Conservation (phyloP, 2,888 invertebrate genomes). For the Flexamia atlantica region DNA sequence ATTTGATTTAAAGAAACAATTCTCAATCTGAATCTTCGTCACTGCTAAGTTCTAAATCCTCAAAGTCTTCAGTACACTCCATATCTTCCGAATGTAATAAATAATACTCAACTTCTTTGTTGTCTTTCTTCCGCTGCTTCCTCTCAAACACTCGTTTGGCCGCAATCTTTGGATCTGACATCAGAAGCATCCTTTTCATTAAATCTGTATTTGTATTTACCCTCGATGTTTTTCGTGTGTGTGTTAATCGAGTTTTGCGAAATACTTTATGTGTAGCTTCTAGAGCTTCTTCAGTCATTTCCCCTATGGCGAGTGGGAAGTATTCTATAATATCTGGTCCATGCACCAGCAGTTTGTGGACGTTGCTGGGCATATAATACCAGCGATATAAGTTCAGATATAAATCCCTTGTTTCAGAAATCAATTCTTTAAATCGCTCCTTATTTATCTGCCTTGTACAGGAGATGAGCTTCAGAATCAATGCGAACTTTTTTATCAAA, state of each 20-base stretch:
- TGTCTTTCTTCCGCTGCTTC: too few relatives aligned
- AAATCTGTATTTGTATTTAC: neutral
- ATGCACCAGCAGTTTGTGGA: constrained; percentile 20
- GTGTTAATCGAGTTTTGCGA: neutral
- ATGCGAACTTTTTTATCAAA: constrained; percentile 40
- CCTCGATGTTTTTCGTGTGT: constrained; percentile 6
- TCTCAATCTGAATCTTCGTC: too few relatives aligned
- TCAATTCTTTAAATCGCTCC: neutral
- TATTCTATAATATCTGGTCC: neutral
- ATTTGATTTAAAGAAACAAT: too few relatives aligned
- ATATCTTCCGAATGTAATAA: too few relatives aligned
- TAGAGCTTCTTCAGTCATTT: neutral
- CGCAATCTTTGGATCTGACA: too few relatives aligned
- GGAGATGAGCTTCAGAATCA: constrained; percentile 46
- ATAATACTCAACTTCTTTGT: too few relatives aligned
- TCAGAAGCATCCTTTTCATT: too few relatives aligned
- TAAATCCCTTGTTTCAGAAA: neutral
- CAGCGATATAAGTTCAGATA: neutral
- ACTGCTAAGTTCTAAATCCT: too few relatives aligned
- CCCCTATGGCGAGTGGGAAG: neutral
- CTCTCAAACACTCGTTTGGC: too few relatives aligned
- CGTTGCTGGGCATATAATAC: constrained; percentile 15
- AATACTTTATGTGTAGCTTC: neutral
- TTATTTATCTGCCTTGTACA: constrained; percentile 1
- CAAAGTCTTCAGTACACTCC: too few relatives aligned